Evolutionary conservation across 2,888 invertebrate species (phyloP), one percentile per base, ranked within the genome.

Genomic region (Xylota segnis): DNA sequence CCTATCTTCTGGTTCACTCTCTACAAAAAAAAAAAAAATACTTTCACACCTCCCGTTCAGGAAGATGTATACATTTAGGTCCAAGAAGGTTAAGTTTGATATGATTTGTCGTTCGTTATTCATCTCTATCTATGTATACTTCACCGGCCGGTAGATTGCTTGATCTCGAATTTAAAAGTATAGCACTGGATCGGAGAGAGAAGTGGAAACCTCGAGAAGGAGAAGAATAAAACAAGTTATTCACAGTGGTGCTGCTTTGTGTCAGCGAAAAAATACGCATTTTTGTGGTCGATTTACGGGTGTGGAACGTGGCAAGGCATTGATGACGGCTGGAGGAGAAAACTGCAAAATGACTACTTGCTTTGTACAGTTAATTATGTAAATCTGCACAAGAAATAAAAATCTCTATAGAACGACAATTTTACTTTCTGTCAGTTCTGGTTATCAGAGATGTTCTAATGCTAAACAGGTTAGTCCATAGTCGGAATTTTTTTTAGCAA

Each of bases 251-350:
- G 45, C 50, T 18, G 45, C 50, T 45, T 54, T 61, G 54, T 68
- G 68, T 47, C 40, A 58, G 63, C 27, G 27, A 37, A 68, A 40
- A 45, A 66, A 59, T 40, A 52, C 66, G 43, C 52, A 61, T 58
- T 71, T 43, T 50, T 27, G 58, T 27, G 63, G 76, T 71, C 47
- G 34, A 29, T 27, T 63, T 61, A 66, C 52, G 45, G n/a, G 43
- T 54, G 52, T 72, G 52, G 37, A 61, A 78, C 63, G 65, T 72
- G 72, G 81, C 66, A 45, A 37, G 9, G 27, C 65, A 66, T 43
- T 18, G 40, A 32, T 40, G 50, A 65, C 12, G 9, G 18, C 2
- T 29, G 16, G 27, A 47, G 32, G 56, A 52, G 40, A 58, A 52
- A 65, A 61, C 23, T 40, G 47, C 16, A 16, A 32, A 32, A 1